Percentiles rank a stretch among this genome's conserved stretches.
Evolutionary conservation across 2,113 vertebrate genomes (phyloP).

Genomic region (Leptodactylus fuscus): DNA sequence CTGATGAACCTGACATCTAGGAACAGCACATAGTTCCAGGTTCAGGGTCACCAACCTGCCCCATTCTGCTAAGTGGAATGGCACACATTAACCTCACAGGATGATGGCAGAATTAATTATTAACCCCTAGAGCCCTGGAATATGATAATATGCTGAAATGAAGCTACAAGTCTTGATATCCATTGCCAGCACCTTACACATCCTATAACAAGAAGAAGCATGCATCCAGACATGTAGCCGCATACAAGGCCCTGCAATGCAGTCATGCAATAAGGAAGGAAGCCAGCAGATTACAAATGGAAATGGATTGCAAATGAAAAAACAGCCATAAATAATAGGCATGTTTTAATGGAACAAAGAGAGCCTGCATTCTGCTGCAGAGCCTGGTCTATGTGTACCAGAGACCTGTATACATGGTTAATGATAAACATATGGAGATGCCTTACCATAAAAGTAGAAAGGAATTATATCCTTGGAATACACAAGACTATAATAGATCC

Average conservation of each 20-base stretch:
- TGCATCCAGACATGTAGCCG: background rate
- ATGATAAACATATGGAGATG: constrained; percentile 37
- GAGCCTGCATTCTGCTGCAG: background rate
- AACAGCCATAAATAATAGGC: background rate
- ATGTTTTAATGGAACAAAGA: background rate
- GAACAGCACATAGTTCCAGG: background rate
- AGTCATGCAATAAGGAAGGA: background rate
- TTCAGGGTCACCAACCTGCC: background rate
- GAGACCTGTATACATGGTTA: constrained; percentile 67
- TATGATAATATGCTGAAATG: background rate
- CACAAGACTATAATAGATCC: background rate
- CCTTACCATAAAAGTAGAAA: constrained; percentile 58
- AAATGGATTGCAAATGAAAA: background rate
- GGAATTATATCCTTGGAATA: constrained; percentile 4
- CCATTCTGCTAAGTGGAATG: background rate
- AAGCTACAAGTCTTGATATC: background rate
- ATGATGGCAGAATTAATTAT: background rate
- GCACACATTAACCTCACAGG: background rate
- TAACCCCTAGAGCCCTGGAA: background rate
- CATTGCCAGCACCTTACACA: background rate
- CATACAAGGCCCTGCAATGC: background rate
- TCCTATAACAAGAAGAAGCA: too few species aligned
- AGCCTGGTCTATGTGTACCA: background rate
- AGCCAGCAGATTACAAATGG: background rate
- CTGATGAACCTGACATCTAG: background rate